These are phyloP conservation scores for Tetranychus cinnabarinus DNA, from an alignment of 1,140 invertebrate species.

Conservation along the genomic window DNA sequence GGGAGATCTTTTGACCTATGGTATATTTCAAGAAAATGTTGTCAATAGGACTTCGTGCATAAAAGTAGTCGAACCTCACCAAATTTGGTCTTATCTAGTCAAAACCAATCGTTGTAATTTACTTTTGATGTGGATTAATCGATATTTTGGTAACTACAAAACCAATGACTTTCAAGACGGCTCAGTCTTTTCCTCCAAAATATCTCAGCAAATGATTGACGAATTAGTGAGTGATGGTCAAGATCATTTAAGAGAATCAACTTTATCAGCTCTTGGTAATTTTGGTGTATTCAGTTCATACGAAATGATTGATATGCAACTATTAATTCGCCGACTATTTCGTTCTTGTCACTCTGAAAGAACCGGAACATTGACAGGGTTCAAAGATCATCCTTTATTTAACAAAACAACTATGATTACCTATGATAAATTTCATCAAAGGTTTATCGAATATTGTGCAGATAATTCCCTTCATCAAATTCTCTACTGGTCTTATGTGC, in stretches of 20 bases:
- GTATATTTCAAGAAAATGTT: neutral
- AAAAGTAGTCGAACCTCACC: neutral
- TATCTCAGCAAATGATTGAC: neutral
- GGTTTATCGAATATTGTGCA: neutral
- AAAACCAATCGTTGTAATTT: neutral
- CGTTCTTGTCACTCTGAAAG: neutral
- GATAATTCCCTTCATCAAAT: neutral
- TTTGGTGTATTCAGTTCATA: neutral
- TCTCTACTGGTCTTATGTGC: neutral
- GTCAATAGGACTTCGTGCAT: neutral
- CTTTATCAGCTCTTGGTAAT: neutral
- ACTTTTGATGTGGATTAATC: neutral
- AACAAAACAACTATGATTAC: neutral
- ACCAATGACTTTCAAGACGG: neutral
- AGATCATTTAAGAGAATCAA: neutral
- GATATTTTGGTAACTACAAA: neutral
- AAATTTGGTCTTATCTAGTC: neutral
- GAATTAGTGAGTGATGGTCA: neutral
- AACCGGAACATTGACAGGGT: neutral
- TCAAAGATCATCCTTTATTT: neutral
- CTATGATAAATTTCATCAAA: neutral
- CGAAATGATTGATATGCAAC: neutral
- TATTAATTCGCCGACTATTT: neutral
- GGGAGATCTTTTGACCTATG: neutral
- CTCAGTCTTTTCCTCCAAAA: neutral